Evolutionary conservation across 2,888 invertebrate genomes (phyloP).

Genomic region (Meandrusa payeni): DNA sequence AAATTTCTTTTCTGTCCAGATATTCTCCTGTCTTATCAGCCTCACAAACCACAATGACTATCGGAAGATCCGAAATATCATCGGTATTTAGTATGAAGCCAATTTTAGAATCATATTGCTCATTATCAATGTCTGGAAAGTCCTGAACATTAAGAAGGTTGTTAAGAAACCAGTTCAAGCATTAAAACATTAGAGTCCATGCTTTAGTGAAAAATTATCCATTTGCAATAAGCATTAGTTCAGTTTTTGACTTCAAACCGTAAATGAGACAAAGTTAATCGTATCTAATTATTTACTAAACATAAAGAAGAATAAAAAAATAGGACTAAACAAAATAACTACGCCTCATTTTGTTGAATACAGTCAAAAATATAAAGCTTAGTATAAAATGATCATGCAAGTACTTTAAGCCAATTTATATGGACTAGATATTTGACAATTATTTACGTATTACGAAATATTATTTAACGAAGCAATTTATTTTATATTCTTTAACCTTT

Average conservation of each 20-base stretch:
- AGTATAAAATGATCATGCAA: conserved; percentile 12
- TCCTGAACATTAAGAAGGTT: conserved; percentile 69
- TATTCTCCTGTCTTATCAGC: conserved; percentile 44
- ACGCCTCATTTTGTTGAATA: conserved; percentile 33
- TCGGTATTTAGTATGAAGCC: conserved; percentile 61
- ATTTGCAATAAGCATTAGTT: conserved; percentile 55
- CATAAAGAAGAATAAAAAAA: neutral
- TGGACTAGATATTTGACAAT: neutral
- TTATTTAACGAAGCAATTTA: conserved; percentile 16
- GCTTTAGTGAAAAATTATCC: conserved; percentile 47
- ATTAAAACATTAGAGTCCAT: conserved; percentile 39
- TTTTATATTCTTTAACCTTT: conserved; percentile 3
- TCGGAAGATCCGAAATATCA: conserved; percentile 40
- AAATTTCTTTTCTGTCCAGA: conserved; percentile 42
- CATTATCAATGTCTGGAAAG: conserved; percentile 52
- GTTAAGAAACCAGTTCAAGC: conserved; percentile 44
- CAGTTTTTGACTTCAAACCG: conserved; percentile 34
- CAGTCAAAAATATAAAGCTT: conserved; percentile 2
- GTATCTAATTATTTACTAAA: conserved; percentile 12
- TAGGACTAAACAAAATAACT: conserved; percentile 25
- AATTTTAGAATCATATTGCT: conserved; percentile 63
- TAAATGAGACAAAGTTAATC: conserved; percentile 39
- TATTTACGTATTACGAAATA: neutral
- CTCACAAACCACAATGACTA: conserved; percentile 49
- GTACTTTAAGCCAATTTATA: conserved; percentile 4